Conservation (phyloP, 2,888 invertebrate genomes). For the Opisthograptis luteolata region DNA sequence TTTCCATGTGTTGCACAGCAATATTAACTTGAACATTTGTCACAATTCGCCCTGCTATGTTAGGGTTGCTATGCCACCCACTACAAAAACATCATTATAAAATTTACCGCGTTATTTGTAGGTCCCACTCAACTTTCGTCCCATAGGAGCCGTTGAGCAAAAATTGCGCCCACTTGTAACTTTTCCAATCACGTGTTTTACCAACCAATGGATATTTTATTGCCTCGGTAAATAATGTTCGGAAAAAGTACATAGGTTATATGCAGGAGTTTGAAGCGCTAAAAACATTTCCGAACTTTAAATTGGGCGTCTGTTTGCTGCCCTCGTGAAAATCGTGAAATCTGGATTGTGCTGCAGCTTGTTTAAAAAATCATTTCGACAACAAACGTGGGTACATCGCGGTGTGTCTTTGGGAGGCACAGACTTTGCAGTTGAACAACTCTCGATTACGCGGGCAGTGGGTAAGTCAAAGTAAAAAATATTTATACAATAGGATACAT, state of each 20-base stretch:
- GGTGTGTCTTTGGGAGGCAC: too few species aligned
- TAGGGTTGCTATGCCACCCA: background rate
- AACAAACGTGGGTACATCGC: slow-evolving; percentile 23
- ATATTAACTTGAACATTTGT: background rate
- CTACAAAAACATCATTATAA: background rate
- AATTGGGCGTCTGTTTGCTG: slow-evolving; percentile 47
- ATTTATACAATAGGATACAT: too few species aligned
- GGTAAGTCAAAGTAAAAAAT: too few species aligned
- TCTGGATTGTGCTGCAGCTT: slow-evolving; percentile 44
- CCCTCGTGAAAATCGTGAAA: slow-evolving; percentile 43
- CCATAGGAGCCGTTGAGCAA: slow-evolving; percentile 41
- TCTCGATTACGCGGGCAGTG: too few species aligned
- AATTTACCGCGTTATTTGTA: slow-evolving; percentile 7
- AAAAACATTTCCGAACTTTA: slow-evolving; percentile 53
- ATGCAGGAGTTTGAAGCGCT: slow-evolving; percentile 42
- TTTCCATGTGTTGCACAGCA: background rate
- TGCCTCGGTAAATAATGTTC: slow-evolving; percentile 49
- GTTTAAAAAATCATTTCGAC: slow-evolving; percentile 30
- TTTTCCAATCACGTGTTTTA: slow-evolving; percentile 32
- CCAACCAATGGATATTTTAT: slow-evolving; percentile 46
- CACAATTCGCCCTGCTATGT: background rate
- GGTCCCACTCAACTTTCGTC: slow-evolving; percentile 23
- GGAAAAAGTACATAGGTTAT: slow-evolving; percentile 14
- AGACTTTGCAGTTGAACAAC: too few species aligned
- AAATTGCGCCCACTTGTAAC: slow-evolving; percentile 26